phyloP scores from a whole-genome alignment of 2,797 vertebrate genomes.

The Psittacula derbiana region DNA sequence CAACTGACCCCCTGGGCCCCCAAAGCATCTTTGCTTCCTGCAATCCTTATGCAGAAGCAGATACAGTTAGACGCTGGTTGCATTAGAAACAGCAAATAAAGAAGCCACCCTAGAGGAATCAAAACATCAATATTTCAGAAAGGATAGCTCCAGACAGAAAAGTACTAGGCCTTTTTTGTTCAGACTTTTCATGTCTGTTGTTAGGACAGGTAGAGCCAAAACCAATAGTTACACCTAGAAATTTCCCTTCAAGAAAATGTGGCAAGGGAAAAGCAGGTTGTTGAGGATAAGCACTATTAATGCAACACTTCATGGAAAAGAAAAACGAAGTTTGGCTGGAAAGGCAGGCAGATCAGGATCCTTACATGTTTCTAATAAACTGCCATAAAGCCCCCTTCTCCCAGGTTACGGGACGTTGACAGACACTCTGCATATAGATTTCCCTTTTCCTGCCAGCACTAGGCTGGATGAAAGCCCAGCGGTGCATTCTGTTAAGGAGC shows the following conservation, averaged over 20 bases:
- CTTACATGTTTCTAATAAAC: slow-evolving; percentile 27
- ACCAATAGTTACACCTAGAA: slow-evolving; percentile 13
- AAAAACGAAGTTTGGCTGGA: slow-evolving; percentile 24
- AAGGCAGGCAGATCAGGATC: neutral
- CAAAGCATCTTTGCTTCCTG: slow-evolving; percentile 20
- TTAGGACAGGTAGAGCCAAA: neutral
- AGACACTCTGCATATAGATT: slow-evolving; percentile 33
- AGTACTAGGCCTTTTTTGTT: neutral
- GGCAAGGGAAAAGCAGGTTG: neutral
- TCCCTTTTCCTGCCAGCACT: slow-evolving; percentile 8
- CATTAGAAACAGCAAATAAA: slow-evolving; percentile 34
- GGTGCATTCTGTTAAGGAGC: slow-evolving; percentile 55
- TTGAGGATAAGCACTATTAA: neutral
- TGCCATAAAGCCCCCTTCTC: neutral
- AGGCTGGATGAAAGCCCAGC: slow-evolving; percentile 35
- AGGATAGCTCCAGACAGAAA: slow-evolving; percentile 2
- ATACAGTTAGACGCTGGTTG: neutral
- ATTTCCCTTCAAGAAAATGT: neutral
- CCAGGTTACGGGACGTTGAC: neutral
- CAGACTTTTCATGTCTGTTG: neutral
- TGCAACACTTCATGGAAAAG: neutral
- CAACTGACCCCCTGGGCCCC: slow-evolving; percentile 28
- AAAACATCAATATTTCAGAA: slow-evolving; percentile 49
- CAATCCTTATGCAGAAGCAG: slow-evolving; percentile 6
- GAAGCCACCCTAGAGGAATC: neutral